phyloP scores from a whole-genome alignment of 2,113 vertebrate genomes.

The Candoia aspera region DNA sequence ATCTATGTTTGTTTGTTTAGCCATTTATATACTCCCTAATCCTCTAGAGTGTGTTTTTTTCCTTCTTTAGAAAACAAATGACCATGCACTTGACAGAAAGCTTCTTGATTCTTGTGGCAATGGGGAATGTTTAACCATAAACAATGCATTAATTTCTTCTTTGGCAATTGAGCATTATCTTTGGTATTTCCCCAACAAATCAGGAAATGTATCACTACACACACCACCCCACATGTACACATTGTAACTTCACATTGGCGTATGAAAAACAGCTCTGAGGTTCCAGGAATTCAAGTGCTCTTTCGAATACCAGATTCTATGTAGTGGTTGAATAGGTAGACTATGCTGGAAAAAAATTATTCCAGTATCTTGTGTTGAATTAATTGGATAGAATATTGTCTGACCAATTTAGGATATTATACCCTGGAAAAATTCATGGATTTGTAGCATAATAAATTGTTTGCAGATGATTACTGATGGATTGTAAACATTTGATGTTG shows the following conservation, averaged over 20 bases:
- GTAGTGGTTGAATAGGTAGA: background rate
- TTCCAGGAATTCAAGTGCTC: conserved; percentile 1
- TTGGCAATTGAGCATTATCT: background rate
- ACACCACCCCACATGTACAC: background rate
- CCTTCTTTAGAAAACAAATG: background rate
- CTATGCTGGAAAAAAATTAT: background rate
- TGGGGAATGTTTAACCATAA: background rate
- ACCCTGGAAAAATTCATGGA: background rate
- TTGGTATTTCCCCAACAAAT: background rate
- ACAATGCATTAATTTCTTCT: background rate
- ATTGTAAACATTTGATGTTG: background rate
- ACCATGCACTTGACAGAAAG: background rate
- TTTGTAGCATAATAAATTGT: background rate
- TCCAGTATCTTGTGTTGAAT: background rate
- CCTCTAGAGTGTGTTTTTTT: background rate
- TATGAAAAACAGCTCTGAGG: background rate
- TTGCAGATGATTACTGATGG: background rate
- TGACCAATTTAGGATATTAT: background rate
- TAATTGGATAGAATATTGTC: background rate
- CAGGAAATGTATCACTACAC: conserved; percentile 4
- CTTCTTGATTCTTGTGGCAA: background rate
- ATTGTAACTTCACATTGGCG: background rate
- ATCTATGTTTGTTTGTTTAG: background rate
- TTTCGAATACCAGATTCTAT: background rate
- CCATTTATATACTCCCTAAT: background rate